Evolutionary conservation across 1,140 invertebrate genomes (phyloP).

Genomic region (Bombus affinis): DNA sequence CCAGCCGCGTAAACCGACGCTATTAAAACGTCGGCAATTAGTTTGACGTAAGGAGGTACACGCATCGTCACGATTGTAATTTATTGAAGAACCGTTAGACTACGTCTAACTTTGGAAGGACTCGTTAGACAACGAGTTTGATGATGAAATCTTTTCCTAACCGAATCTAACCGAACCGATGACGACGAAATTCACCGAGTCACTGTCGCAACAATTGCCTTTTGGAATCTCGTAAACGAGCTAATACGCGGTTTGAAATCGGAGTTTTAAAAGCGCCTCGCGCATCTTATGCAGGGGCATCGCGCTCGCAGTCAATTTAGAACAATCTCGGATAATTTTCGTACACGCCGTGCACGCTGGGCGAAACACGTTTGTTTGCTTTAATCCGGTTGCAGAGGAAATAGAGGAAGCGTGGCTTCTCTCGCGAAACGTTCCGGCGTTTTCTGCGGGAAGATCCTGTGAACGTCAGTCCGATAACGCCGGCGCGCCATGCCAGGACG

Average conservation of each 20-base stretch:
- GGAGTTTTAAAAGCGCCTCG: slow-evolving; percentile 2
- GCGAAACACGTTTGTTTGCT: slow-evolving; percentile 8
- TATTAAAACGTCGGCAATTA: slow-evolving; percentile 74
- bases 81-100: slow-evolving; percentile 17
- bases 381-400: neutral
- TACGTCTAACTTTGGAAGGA: neutral
- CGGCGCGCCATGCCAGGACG: neutral
- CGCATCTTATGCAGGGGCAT: neutral
- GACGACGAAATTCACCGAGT: neutral
- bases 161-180: neutral
- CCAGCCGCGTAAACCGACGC: slow-evolving; percentile 69
- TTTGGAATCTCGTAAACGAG: neutral
- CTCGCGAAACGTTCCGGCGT: neutral
- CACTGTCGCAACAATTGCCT: no score
- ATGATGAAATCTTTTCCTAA: neutral
- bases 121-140: neutral
- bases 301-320: neutral
- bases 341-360: neutral
- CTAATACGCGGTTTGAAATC: neutral
- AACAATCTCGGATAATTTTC: slow-evolving; percentile 19
- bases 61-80: slow-evolving; percentile 17
- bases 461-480: neutral
- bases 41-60: slow-evolving; percentile 63
- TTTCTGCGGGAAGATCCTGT: neutral
- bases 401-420: neutral